phyloP scores from a whole-genome alignment of 1,140 invertebrate species.

The Zaprionus tsacasi region DNA sequence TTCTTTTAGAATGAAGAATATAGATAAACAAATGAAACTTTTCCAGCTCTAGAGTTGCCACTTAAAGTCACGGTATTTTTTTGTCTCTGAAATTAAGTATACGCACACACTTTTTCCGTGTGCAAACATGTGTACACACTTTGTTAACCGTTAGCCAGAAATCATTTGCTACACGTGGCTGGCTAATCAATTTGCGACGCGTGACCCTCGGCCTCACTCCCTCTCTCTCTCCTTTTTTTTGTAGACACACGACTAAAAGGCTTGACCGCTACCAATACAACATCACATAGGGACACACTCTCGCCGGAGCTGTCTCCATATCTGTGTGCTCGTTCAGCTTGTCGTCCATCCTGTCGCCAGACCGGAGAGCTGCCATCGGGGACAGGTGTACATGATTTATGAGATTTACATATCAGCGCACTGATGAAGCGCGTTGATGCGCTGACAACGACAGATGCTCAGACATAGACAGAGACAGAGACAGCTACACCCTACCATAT shows the following conservation, averaged over 20 bases:
- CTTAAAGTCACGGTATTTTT: background rate
- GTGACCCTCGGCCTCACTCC: conserved; percentile 14
- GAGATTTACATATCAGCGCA: conserved; percentile 79
- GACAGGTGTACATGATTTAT: conserved; percentile 82
- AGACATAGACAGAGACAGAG: background rate
- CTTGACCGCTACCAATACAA: conserved; percentile 52
- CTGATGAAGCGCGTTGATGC: conserved; percentile 77
- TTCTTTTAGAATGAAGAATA: too few species aligned
- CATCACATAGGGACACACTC: conserved; percentile 10
- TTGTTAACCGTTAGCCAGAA: conserved; percentile 19
- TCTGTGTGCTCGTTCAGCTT: conserved; percentile 35
- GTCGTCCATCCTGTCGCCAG: conserved; percentile 47
- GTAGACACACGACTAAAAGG: conserved; percentile 34
- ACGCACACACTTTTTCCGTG: background rate
- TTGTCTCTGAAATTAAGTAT: background rate
- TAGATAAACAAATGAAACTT: too few species aligned
- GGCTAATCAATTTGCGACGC: conserved; percentile 66
- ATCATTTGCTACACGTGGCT: conserved; percentile 62
- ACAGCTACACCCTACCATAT: background rate
- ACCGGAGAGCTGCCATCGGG: conserved; percentile 54
- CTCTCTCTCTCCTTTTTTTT: background rate
- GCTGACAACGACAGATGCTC: conserved; percentile 68
- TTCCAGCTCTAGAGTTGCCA: background rate
- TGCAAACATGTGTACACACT: conserved; percentile 34
- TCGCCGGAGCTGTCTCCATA: conserved; percentile 1